Percentiles rank a stretch among this genome's conserved stretches.
Evolutionary conservation across 2,888 invertebrate genomes (phyloP).

Genomic region (Apotomis turbidana): DNA sequence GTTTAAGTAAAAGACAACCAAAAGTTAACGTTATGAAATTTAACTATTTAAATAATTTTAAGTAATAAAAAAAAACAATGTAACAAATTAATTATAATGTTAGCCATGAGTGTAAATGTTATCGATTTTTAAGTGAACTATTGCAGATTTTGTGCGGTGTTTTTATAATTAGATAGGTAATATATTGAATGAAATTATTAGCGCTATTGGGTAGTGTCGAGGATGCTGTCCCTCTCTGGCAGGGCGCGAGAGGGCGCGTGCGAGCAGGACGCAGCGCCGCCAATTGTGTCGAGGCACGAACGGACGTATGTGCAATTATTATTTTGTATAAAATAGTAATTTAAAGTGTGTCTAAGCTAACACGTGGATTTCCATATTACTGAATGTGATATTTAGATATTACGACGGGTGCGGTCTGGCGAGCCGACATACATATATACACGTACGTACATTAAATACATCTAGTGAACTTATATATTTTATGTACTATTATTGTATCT

Average conservation of each 20-base stretch:
- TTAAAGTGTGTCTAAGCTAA: conserved; percentile 81
- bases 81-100: conserved; percentile 84
- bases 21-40: conserved; percentile 82
- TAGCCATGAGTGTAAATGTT: conserved; percentile 84
- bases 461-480: conserved; percentile 83
- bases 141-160: conserved; percentile 83
- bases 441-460: conserved; percentile 77
- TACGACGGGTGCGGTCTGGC: conserved; percentile 80
- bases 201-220: conserved; percentile 72
- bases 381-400: conserved; percentile 85
- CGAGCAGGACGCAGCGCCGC: conserved; percentile 56
- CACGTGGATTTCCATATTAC: conserved; percentile 84
- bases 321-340: conserved; percentile 83
- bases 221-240: conserved; percentile 54
- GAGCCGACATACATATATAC: conserved; percentile 64
- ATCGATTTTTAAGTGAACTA: conserved; percentile 82
- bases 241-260: conserved; percentile 55
- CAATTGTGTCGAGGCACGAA: conserved; percentile 63
- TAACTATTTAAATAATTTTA: conserved; percentile 81
- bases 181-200: conserved; percentile 84
- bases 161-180: conserved; percentile 85
- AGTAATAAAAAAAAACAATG: conserved; percentile 78
- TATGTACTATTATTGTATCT: conserved; percentile 83
- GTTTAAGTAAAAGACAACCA: conserved; percentile 82
- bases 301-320: conserved; percentile 84